phyloP scores from a whole-genome alignment of 1,140 invertebrate species.

The Nasonia giraulti region DNA sequence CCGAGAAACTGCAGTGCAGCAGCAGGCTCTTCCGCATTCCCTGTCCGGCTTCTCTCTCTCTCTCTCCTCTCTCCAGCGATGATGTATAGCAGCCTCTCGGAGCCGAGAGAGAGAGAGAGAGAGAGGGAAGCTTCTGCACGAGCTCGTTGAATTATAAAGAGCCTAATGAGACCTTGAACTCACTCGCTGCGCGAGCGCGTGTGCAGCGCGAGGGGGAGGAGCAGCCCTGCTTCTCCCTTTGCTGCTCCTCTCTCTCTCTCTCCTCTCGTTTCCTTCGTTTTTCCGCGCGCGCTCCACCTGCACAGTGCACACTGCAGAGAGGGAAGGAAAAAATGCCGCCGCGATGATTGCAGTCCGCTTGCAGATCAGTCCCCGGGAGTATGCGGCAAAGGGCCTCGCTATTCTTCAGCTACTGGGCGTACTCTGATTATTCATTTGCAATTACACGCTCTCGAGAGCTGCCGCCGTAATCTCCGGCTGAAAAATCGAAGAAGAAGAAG shows the following conservation, averaged over 20 bases:
- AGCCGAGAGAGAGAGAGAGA: no score
- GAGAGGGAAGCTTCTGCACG: constrained; percentile 26
- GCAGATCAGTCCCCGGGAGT: no score
- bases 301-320: neutral
- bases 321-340: neutral
- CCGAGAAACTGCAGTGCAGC: constrained; percentile 28
- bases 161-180: constrained; percentile 54
- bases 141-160: constrained; percentile 51
- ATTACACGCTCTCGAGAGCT: constrained; percentile 42
- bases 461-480: constrained; percentile 6
- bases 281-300: neutral
- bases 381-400: constrained; percentile 21
- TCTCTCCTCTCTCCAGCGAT: constrained; percentile 38
- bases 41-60: constrained; percentile 42
- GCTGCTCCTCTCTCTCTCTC: neutral
- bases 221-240: constrained; percentile 14
- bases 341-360: constrained; percentile 33
- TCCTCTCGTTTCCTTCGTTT: constrained; percentile 8
- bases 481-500: neutral
- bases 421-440: constrained; percentile 50
- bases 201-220: constrained; percentile 23
- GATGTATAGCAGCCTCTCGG: constrained; percentile 36
- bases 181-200: neutral
- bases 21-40: constrained; percentile 49
- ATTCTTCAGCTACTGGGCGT: constrained; percentile 1